Evolutionary conservation across 2,797 vertebrate species (phyloP).

Genomic region (Ctenosaura bakeri): DNA sequence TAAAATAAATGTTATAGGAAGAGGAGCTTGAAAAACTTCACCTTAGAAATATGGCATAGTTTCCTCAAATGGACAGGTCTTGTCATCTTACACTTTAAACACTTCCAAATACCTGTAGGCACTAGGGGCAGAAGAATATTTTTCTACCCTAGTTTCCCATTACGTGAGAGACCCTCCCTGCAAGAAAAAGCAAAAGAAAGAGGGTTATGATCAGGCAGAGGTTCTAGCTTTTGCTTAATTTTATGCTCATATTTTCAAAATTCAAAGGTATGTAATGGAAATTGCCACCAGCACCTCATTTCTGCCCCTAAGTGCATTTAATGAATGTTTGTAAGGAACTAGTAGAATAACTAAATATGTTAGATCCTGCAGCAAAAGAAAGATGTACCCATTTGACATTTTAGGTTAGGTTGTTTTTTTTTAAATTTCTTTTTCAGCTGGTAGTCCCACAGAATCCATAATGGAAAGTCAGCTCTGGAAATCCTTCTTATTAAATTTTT

Average conservation of each 20-base stretch:
- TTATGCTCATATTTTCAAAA: neutral
- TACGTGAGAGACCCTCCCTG: neutral
- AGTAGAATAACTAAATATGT: neutral
- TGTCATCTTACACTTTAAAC: neutral
- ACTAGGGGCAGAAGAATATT: neutral
- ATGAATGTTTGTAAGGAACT: neutral
- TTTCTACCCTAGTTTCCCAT: neutral
- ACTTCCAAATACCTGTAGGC: neutral
- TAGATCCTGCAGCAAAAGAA: neutral
- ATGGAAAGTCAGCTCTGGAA: neutral
- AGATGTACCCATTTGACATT: neutral
- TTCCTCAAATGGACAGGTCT: neutral
- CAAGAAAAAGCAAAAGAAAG: no score
- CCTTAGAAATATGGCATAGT: neutral
- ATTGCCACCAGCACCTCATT: neutral
- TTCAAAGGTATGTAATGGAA: neutral
- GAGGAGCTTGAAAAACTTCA: neutral
- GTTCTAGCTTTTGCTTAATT: neutral
- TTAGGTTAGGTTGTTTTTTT: neutral
- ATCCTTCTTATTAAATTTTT: neutral
- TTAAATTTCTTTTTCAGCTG: neutral
- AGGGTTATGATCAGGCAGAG: no score
- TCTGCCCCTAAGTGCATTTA: neutral
- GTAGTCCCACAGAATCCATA: neutral
- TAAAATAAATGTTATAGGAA: neutral